Evolutionary conservation across 2,113 vertebrate genomes (phyloP), one percentile per base, ranked within the genome.

Genomic region (Mola mola): DNA sequence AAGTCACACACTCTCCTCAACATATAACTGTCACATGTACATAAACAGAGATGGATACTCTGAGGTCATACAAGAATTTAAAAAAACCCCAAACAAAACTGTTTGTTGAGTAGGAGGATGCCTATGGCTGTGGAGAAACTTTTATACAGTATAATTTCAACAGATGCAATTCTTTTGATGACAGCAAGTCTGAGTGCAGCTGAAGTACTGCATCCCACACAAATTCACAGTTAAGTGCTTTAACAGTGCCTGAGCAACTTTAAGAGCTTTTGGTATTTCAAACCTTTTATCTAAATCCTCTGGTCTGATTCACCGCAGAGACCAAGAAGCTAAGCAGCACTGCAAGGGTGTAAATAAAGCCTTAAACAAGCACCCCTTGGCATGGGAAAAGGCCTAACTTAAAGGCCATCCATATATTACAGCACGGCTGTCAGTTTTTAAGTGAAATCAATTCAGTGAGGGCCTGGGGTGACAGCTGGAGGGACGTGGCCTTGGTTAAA

Each of bases 341-440:
- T 78, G 82, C 72, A 79, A 78, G 92, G 89, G 85, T 88, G 91
- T 94, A 95, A 95, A 96, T 94, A 93, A 93, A 90, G 87, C 90
- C 92, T 85, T 91, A 91, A 95, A 95, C 92, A 94, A 94, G 92
- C 89, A 71, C 78, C 91, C 87, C 91, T 89, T 90, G 88, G 93
- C 86, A 85, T 65, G 76, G 78, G 79, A 93, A 93, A 90, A 82
- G 88, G 87, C 89, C 91, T 78, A 63, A 95, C 94, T 95, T 93
- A 94, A 94, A 91, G 91, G 84, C 83, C 60, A 80, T 90, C 90
- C 86, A 70, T 93, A 94, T 91, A 94, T 94, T 93, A 93, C 81
- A 86, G 78, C 66, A 66, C 77, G 84, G 86, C 89, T 93, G 93
- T 94, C 92, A 93, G 93, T 96, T 95, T 96, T 96, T 93, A 94